Evolutionary conservation across 1,140 invertebrate genomes (phyloP).

Genomic region (Apis cerana): DNA sequence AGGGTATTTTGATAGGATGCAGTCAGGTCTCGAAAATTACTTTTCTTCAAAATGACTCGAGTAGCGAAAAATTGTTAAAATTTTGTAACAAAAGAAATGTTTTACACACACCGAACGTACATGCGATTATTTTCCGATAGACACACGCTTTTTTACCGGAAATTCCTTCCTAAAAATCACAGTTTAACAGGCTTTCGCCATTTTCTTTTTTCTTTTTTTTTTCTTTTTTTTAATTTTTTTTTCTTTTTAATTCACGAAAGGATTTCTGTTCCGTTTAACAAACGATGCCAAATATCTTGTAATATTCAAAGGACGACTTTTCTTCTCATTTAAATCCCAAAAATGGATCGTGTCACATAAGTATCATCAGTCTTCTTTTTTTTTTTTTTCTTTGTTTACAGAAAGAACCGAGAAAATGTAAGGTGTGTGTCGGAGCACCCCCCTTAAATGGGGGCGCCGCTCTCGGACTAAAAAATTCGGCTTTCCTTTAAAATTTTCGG

Average conservation of each 20-base stretch:
- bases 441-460: constrained; percentile 57
- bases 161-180: constrained; percentile 57
- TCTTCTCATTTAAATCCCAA: constrained; percentile 18
- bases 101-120: constrained; percentile 11
- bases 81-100: constrained; percentile 36
- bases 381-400: constrained; percentile 36
- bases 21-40: constrained; percentile 45
- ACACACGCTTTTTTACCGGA: constrained; percentile 40
- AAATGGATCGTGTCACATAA: constrained; percentile 52
- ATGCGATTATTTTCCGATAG: constrained; percentile 31
- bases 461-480: constrained; percentile 40
- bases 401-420: constrained; percentile 57
- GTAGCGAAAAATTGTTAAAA: constrained; percentile 7
- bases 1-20: background rate
- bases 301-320: constrained; percentile 34
- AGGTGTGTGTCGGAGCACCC: constrained; percentile 24
- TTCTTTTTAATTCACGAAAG: constrained; percentile 2
- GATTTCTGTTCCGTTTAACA: constrained; percentile 10
- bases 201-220: constrained; percentile 11
- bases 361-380: constrained; percentile 68
- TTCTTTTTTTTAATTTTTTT: background rate
- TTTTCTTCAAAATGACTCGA: constrained; percentile 4
- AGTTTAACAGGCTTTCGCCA: constrained; percentile 56
- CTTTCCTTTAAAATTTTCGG: constrained; percentile 30
- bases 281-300: constrained; percentile 32